Conservation (phyloP, 2,888 invertebrate species). For the Calliopum simillimum region DNA sequence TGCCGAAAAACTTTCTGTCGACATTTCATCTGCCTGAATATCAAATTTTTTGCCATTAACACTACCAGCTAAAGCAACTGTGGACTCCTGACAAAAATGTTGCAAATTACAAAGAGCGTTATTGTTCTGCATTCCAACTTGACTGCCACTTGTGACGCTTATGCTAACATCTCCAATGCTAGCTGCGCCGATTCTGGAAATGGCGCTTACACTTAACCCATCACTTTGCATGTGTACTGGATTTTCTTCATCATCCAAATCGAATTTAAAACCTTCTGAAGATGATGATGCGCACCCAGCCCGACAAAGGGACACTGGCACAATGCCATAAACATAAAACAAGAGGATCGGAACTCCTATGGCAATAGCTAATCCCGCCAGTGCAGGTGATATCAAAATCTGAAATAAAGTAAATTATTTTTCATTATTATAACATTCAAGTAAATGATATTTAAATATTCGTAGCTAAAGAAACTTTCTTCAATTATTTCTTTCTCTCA, state of each 20-base stretch:
- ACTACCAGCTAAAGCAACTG: slow-evolving; percentile 50
- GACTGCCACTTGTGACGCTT: slow-evolving; percentile 78
- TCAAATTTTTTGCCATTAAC: slow-evolving; percentile 71
- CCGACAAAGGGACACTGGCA: slow-evolving; percentile 85
- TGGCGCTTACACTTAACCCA: slow-evolving; percentile 63
- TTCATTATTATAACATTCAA: too few species aligned
- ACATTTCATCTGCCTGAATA: slow-evolving; percentile 78
- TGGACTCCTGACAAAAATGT: slow-evolving; percentile 51
- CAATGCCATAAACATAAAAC: slow-evolving; percentile 93
- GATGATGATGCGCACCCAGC: slow-evolving; percentile 82
- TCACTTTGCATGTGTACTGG: slow-evolving; percentile 28
- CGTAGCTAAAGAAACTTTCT: too few species aligned
- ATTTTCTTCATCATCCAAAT: slow-evolving; percentile 68
- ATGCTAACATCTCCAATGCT: slow-evolving; percentile 74
- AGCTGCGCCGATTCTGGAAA: slow-evolving; percentile 70
- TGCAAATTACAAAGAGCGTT: slow-evolving; percentile 32
- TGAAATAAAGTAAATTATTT: slow-evolving; percentile 49
- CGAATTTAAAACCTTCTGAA: slow-evolving; percentile 70
- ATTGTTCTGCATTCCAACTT: slow-evolving; percentile 65
- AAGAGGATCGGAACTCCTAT: slow-evolving; percentile 91
- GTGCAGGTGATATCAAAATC: slow-evolving; percentile 70
- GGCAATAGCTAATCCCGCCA: slow-evolving; percentile 75
- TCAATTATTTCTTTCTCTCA: too few species aligned
- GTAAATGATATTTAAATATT: too few species aligned
- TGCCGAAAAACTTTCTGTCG: slow-evolving; percentile 73